Percentiles rank a stretch among this genome's conserved stretches.
These are phyloP conservation scores for Xyliphius kryptos DNA, from an alignment of 2,113 vertebrate genomes.

Conservation along the genomic window DNA sequence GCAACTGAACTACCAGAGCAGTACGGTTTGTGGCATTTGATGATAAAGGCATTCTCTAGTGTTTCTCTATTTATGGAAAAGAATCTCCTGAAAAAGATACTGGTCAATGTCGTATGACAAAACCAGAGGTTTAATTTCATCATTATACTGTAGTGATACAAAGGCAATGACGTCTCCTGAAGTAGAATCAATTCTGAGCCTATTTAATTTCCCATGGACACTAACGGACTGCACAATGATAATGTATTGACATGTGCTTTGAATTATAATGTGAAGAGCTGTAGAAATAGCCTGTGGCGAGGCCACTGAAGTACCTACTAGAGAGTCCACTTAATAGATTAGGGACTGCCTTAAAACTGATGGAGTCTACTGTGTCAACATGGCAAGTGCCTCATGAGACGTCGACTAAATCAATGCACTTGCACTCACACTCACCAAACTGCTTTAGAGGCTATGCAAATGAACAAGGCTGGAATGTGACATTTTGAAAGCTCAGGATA, in stretches of 20 bases:
- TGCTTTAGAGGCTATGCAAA: conserved; percentile 71
- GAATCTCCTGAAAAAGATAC: neutral
- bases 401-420: conserved; percentile 60
- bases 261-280: conserved; percentile 5
- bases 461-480: conserved; percentile 60
- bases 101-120: conserved; percentile 11
- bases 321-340: conserved; percentile 59
- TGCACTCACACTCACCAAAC: no score
- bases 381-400: conserved; percentile 53
- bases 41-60: no score
- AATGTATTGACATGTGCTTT: conserved; percentile 31
- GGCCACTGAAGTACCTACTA: conserved; percentile 43
- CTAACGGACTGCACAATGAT: conserved; percentile 32
- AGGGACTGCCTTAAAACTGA: conserved; percentile 56
- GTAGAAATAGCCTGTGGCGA: conserved; percentile 12
- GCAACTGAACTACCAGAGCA: no score
- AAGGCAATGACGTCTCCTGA: conserved; percentile 28
- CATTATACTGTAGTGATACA: conserved; percentile 6
- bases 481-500: conserved; percentile 73
- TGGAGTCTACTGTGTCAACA: conserved; percentile 65
- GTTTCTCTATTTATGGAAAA: neutral
- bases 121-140: conserved; percentile 15
- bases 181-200: conserved; percentile 23
- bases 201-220: conserved; percentile 35
- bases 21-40: no score